Conservation (phyloP, 1,140 invertebrate genomes). For the Drosophila sulfurigaster region DNA sequence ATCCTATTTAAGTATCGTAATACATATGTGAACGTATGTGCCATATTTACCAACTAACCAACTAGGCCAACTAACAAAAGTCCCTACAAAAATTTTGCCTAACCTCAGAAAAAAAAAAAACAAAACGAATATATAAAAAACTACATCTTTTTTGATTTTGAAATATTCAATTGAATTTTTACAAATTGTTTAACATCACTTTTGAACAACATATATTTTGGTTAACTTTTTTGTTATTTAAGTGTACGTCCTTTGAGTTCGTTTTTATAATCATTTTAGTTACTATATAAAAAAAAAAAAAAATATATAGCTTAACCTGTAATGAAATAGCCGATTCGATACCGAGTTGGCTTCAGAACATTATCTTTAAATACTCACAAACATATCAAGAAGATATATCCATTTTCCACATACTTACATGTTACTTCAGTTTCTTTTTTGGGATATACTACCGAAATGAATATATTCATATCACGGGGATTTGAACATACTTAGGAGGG, state of each 20-base stretch:
- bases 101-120: conserved; percentile 44
- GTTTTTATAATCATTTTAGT: conserved; percentile 69
- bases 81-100: conserved; percentile 42
- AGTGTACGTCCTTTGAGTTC: conserved; percentile 80
- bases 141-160: conserved; percentile 64
- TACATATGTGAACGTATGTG: conserved; percentile 54
- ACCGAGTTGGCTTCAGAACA: conserved; percentile 31
- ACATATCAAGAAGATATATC: conserved; percentile 11
- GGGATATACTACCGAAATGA: conserved; percentile 2
- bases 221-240: conserved; percentile 63
- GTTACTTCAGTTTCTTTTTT: conserved; percentile 31
- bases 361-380: conserved; percentile 12
- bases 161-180: conserved; percentile 69
- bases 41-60: conserved; percentile 46
- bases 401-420: conserved; percentile 25
- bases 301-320: conserved; percentile 43
- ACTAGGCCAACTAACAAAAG: conserved; percentile 65
- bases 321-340: conserved; percentile 16
- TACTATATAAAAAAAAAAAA: conserved; percentile 13
- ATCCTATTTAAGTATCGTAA: conserved; percentile 50
- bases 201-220: conserved; percentile 69
- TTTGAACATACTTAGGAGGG: conserved; percentile 6
- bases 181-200: conserved; percentile 70
- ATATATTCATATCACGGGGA: conserved; percentile 20
- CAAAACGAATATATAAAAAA: conserved; percentile 35